Base-by-base conservation (phyloP, 2,797 vertebrate species). In the Oreonectes daqikongensis region DNA sequence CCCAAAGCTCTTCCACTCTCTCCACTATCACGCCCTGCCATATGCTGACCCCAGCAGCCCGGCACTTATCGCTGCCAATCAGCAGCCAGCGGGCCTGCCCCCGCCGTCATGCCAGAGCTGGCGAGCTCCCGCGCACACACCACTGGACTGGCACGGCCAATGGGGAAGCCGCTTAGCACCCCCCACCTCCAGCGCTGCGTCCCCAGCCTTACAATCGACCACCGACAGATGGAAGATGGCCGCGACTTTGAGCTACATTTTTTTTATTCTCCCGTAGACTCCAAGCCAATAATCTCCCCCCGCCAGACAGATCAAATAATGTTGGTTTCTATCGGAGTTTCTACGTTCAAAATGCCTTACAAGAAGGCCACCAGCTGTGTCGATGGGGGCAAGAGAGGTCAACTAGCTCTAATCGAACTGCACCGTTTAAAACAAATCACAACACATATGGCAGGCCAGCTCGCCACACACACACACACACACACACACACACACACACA, bases 11-110 rank as follows among this genome's bases (percentile, higher is more conserved):
- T 40, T 79, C 77, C 80, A 83, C 74, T 60, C 77, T 86, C 91
- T 92, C 92, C 78, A 84, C 92, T 97, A 98, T 98, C 97, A 94
- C 94, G 90, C 92, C 90, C 92, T 90, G 95, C 95, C 97, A 98
- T 97, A 98, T 98, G 96, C 94, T 96, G 96, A 96, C 94, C 93
- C 93, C 91, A 93, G 94, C 92, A 94, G 93, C 94, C 93, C 91
- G 90, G 87, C 92, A 92, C 93, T 92, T 95, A 96, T 95, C 94
- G 90, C 92, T 92, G 94, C 93, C 94, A 95, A 97, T 96, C 95
- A 96, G 94, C 92, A 92, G 93, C 93, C 93, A 88, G 84, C 89
- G 90, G 93, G 85, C 92, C 92, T 89, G 92, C 92, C 69, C 72
- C 79, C 75, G 50, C 68, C 70, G 75, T 81, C 80, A 83, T 46